Conservation (phyloP, 2,888 invertebrate species). For the Drosophila borborema region DNA sequence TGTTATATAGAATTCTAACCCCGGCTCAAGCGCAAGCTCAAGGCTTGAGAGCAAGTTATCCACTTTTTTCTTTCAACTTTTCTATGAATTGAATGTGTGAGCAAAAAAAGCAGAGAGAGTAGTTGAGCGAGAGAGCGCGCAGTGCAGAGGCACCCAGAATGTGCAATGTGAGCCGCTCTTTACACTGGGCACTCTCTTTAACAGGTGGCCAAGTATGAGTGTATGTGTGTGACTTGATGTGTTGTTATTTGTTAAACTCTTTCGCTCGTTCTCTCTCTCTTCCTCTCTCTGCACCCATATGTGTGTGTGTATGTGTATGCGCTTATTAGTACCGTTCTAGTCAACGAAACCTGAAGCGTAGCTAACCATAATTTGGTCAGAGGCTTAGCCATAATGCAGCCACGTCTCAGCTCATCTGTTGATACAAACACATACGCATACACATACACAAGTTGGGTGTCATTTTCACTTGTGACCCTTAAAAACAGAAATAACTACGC, state of each 20-base stretch:
- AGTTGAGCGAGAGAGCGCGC: slow-evolving; percentile 7
- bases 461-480: slow-evolving; percentile 65
- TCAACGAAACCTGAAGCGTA: slow-evolving; percentile 78
- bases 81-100: slow-evolving; percentile 37
- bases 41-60: slow-evolving; percentile 39
- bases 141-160: slow-evolving; percentile 51
- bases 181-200: slow-evolving; percentile 38
- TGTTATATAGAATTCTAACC: slow-evolving; percentile 46
- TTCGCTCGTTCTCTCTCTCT: slow-evolving; percentile 3
- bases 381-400: slow-evolving; percentile 68
- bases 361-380: slow-evolving; percentile 73
- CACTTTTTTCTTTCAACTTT: slow-evolving; percentile 13
- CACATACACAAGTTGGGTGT: slow-evolving; percentile 28
- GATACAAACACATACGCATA: slow-evolving; percentile 20
- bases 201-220: slow-evolving; percentile 32
- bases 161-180: slow-evolving; percentile 65
- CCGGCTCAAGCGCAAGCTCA: slow-evolving; percentile 55
- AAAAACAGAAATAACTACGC: slow-evolving; percentile 40
- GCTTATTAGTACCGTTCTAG: slow-evolving; percentile 77
- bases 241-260: slow-evolving; percentile 22
- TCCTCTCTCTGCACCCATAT: slow-evolving; percentile 5
- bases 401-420: slow-evolving; percentile 65
- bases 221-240: slow-evolving; percentile 6
- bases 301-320: slow-evolving; percentile 25
- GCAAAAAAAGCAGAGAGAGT: slow-evolving; percentile 13